Evolutionary conservation across 1,140 invertebrate species (phyloP).

Genomic region (Schlechtendalia chinensis): DNA sequence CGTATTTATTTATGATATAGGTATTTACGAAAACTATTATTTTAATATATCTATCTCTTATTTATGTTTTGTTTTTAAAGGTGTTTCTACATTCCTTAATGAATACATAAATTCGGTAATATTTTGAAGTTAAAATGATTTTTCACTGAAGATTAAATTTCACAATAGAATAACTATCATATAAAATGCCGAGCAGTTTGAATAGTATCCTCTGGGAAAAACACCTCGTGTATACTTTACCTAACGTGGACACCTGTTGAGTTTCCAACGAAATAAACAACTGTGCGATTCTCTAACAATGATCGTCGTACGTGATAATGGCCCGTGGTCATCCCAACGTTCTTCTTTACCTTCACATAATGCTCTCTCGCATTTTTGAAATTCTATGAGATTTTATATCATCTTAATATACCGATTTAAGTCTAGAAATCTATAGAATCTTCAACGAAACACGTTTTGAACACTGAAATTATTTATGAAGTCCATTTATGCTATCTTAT

Average conservation of each 20-base stretch:
- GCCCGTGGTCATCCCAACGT: neutral
- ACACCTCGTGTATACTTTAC: neutral
- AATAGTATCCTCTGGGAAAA: slow-evolving; percentile 8
- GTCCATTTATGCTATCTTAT: no score
- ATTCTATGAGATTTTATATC: slow-evolving; percentile 6
- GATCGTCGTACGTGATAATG: neutral
- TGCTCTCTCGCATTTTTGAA: neutral
- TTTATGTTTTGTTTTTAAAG: no score
- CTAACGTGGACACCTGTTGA: slow-evolving; percentile 22
- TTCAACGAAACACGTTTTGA: no score
- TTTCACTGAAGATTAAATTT: neutral
- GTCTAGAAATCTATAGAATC: no score
- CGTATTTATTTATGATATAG: no score
- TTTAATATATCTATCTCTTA: no score
- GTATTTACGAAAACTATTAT: no score
- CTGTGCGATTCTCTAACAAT: neutral
- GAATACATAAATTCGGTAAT: neutral
- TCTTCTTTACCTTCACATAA: neutral
- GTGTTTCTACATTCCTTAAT: no score
- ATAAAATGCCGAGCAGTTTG: neutral
- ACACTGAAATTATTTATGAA: no score
- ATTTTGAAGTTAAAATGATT: neutral
- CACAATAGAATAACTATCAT: neutral
- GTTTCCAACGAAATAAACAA: slow-evolving; percentile 4
- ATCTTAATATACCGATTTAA: neutral